A percentile compares a stretch with the other conserved stretches of the same genome.
Evolutionary conservation across 92 coral and sea anemone genomes (phyloP).

Genomic region (Siderastrea radians): DNA sequence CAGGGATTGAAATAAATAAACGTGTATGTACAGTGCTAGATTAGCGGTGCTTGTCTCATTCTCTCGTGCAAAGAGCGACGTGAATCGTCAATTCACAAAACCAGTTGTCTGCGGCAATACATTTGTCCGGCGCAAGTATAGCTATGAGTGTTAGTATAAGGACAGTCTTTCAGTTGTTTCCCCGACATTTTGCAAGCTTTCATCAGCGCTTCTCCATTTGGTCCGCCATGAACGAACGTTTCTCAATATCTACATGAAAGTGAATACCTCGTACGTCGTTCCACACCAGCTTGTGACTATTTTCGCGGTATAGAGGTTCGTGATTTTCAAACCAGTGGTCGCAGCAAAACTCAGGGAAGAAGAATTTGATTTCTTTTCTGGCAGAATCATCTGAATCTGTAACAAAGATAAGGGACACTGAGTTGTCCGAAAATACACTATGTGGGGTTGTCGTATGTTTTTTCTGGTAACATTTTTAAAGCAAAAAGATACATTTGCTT

Average conservation of each 20-base stretch:
- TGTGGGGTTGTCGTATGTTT: too few relatives aligned
- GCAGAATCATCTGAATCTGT: conserved; percentile 92
- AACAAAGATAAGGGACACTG: background rate
- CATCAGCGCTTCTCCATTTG: too few relatives aligned
- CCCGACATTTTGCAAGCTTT: background rate
- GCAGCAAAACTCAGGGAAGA: conserved; percentile 88
- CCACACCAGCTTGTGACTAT: conserved; percentile 3
- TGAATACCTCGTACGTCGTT: conserved; percentile 33
- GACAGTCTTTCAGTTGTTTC: background rate
- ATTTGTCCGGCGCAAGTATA: too few relatives aligned
- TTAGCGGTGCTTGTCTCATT: too few relatives aligned
- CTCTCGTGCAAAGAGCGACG: too few relatives aligned
- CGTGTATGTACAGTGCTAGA: too few relatives aligned
- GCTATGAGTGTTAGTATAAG: too few relatives aligned
- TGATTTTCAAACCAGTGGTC: conserved; percentile 56
- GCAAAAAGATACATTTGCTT: too few relatives aligned
- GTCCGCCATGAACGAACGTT: background rate
- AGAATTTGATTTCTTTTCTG: conserved; percentile 85
- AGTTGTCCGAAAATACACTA: background rate
- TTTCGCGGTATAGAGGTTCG: conserved; percentile 51
- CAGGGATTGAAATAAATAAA: too few relatives aligned
- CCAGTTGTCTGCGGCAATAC: too few relatives aligned
- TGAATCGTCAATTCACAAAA: too few relatives aligned
- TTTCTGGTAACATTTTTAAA: too few relatives aligned
- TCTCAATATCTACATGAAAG: background rate